phyloP scores from a whole-genome alignment of 2,797 vertebrate species.

The Tachyglossus aculeatus region DNA sequence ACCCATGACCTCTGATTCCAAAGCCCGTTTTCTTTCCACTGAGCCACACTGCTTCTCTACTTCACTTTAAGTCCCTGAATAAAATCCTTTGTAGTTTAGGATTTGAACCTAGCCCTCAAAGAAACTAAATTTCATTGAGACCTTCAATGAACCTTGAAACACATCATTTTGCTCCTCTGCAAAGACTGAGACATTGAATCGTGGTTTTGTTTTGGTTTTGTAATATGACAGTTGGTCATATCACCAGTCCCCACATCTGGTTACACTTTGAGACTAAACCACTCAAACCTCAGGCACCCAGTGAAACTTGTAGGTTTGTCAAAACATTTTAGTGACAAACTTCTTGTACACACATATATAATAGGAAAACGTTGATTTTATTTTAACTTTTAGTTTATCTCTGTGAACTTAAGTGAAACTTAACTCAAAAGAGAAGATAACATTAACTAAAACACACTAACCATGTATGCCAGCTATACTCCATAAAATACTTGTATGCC shows the following conservation, averaged over 20 bases:
- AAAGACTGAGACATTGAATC: slow-evolving; percentile 4
- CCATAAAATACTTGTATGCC: background rate
- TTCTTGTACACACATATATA: slow-evolving; percentile 13
- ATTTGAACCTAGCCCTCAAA: background rate
- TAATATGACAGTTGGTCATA: slow-evolving; percentile 35
- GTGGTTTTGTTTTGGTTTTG: slow-evolving; percentile 47
- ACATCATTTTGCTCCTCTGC: slow-evolving; percentile 29
- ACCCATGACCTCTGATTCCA: no score
- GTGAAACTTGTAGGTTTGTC: slow-evolving; percentile 16
- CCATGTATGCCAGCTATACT: background rate
- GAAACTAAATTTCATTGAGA: slow-evolving; percentile 18
- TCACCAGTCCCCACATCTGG: slow-evolving; percentile 29
- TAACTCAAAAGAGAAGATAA: background rate
- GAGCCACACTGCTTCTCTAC: no score
- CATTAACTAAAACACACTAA: background rate
- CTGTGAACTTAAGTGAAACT: slow-evolving; percentile 7
- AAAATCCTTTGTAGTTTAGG: slow-evolving; percentile 2
- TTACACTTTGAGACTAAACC: slow-evolving; percentile 27
- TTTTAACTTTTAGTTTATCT: slow-evolving; percentile 18
- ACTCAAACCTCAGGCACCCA: slow-evolving; percentile 16
- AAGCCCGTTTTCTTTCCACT: no score
- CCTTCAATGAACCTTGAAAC: slow-evolving; percentile 22
- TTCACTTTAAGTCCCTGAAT: background rate
- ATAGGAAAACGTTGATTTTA: slow-evolving; percentile 9
- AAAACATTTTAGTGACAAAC: slow-evolving; percentile 31